Evolutionary conservation across 1,140 invertebrate species (phyloP), one percentile per base, ranked within the genome.

Genomic region (Brevipalpus yothersi): DNA sequence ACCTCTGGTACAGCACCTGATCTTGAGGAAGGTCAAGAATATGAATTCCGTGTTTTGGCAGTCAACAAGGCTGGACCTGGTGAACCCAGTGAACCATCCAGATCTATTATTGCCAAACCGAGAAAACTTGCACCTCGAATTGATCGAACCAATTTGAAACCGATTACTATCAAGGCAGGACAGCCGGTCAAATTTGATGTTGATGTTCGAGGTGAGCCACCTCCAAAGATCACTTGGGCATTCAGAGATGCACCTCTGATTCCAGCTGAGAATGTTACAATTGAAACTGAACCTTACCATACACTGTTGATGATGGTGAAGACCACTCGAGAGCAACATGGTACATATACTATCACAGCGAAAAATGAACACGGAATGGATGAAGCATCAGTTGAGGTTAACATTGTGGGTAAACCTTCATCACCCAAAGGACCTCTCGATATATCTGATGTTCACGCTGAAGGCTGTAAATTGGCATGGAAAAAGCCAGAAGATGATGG

Each of bases 21-120:
- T 63, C 75, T 98, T 12, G 87, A 82, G 58, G 90, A 96, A 75
- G 87, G 90, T 8, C 19, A 81, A 69, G 88, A 94, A 68, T 98
- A 97, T 70, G 89, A 97, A 71, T 98, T 97, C 77, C 77, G 94
- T 49, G 82, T 99, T 15, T 82, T 92, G 21, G 94, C 94, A n/a
- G 81, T 92, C 0, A 97, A 96, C 72, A 93, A 90, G 74, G 92
- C 90, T 39, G 92, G 92, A 17, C 84, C 84, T 17, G 81, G 86
- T 62, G 86, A 90, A 65, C 88, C 89, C 2, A 91, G 86, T 66
- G 87, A 96, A 67, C 77, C 83, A 9, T 93, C 89, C 53, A 86
- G 84, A 68, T 82, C 86, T 15, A 84, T 96, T 60, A 76, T 89
- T 58, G 89, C 91, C 60, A 96, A 96, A 72, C 92, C 93, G 12